Base-by-base conservation (phyloP, 2,797 vertebrate genomes). In the Furcifer pardalis region DNA sequence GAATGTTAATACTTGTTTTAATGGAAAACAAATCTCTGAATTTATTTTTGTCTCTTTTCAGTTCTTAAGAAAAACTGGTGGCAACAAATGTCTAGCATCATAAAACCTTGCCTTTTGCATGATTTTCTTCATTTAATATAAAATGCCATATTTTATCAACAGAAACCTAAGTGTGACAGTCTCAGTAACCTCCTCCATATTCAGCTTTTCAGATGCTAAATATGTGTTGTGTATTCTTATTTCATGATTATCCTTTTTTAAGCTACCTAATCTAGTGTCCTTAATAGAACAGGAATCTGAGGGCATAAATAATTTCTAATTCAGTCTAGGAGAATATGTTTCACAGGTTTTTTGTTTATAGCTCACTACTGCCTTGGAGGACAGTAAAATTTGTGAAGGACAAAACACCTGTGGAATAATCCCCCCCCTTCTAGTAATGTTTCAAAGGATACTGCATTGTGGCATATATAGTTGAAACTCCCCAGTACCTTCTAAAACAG, bases 21-120 rank as follows among this genome's bases (percentile, higher is more conserved):
- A 95, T 94, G 87, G 91, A 95, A 93, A 93, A 77, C 73, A 95
- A 95, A 93, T 86, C 84, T 87, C 91, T 79, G 77, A 89, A 92
- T 59, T 88, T 90, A 79, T 91, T 78, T 84, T 59, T 87, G 77
- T 91, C 59, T 90, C 75, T 84, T 62, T 89, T 92, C 23, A 69
- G 81, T 83, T 80, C 86, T 94, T 92, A 92, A 91, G 87, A 92
- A 52, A 91, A 93, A 93, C 84, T 46, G 8, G 90, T 93, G 91
- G 91, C 85, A n/a, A 91, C 78, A 90, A 89, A 77, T 86, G 90
- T 90, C 86, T 32, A 0, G 82, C 89, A 90, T 91, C 88, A 89
- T 87, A 91, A 79, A 84, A 91, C 75, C 81, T 40, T 69, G 76
- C 69, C 71, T 74, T 40, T 60, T 79, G 84, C 85, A 87, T 90